Evolutionary conservation across 2,888 invertebrate species (phyloP).

Genomic region (Pocota personata): DNA sequence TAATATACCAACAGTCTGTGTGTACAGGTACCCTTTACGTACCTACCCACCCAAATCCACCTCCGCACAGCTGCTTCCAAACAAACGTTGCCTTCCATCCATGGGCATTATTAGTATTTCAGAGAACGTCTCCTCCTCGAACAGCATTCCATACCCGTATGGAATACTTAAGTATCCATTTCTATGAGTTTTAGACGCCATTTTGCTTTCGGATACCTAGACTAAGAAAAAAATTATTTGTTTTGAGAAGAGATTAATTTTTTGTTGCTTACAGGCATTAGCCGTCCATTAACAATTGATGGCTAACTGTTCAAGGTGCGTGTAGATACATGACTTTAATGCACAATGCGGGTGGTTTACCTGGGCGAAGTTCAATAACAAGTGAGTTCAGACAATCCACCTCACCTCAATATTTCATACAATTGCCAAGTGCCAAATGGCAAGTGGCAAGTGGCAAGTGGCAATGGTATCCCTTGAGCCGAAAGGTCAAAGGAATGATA

Average conservation of each 20-base stretch:
- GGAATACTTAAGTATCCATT: slow-evolving; percentile 69
- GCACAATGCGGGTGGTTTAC: slow-evolving; percentile 51
- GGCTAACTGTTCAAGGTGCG: slow-evolving; percentile 73
- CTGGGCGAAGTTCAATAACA: slow-evolving; percentile 56
- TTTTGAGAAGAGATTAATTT: slow-evolving; percentile 69
- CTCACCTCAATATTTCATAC: slow-evolving; percentile 1
- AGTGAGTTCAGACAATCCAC: slow-evolving; percentile 3
- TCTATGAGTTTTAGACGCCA: slow-evolving; percentile 68
- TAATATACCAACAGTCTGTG: slow-evolving; percentile 20
- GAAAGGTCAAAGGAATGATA: slow-evolving; percentile 70
- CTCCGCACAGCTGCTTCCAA: slow-evolving; percentile 63
- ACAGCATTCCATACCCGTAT: slow-evolving; percentile 70
- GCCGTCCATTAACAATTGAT: slow-evolving; percentile 69
- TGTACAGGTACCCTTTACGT: slow-evolving; percentile 39
- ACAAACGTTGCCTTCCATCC: slow-evolving; percentile 59
- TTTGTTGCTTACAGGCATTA: slow-evolving; percentile 48
- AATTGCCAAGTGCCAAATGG: slow-evolving; percentile 23
- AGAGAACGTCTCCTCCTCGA: slow-evolving; percentile 69
- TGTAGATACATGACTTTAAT: slow-evolving; percentile 64
- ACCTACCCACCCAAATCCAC: slow-evolving; percentile 59
- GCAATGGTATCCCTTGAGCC: slow-evolving; percentile 41
- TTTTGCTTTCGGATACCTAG: slow-evolving; percentile 63
- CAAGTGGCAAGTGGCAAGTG: slow-evolving; percentile 18
- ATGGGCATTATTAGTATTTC: slow-evolving; percentile 73
- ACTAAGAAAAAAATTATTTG: slow-evolving; percentile 60